Percentiles rank a stretch among this genome's conserved stretches.
phyloP scores from a whole-genome alignment of 2,797 vertebrate genomes.

The Enteromius anoplus region DNA sequence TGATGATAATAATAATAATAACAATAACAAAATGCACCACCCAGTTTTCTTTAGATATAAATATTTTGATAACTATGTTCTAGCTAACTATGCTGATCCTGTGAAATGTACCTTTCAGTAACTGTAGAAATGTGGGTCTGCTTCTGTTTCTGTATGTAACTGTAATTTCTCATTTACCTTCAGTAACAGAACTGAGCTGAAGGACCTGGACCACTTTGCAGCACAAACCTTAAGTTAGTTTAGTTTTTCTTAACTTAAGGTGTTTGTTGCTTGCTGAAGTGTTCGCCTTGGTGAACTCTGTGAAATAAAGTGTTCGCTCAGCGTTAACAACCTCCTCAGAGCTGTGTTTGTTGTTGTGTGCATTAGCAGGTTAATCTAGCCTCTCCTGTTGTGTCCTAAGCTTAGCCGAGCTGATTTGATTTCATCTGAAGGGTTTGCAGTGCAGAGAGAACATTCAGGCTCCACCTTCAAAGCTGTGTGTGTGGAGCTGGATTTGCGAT shows the following conservation, averaged over 20 bases:
- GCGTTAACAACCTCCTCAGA: constrained; percentile 27
- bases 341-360: constrained; percentile 6
- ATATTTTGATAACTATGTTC: not conserved
- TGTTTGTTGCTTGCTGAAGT: not conserved
- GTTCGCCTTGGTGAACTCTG: constrained; percentile 14
- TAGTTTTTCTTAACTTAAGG: not conserved
- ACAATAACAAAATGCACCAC: not conserved
- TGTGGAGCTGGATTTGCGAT: not conserved
- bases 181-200: not conserved
- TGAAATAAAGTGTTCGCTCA: constrained; percentile 17
- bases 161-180: constrained; percentile 10
- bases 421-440: constrained; percentile 30
- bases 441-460: not conserved
- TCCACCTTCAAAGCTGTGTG: not conserved
- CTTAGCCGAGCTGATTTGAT: not conserved
- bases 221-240: not conserved
- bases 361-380: constrained; percentile 32
- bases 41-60: not conserved
- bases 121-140: not conserved
- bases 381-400: constrained; percentile 11
- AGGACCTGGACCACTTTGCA: not conserved
- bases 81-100: not conserved
- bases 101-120: not conserved
- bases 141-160: not conserved
- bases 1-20: not conserved